Base-by-base conservation (phyloP, 1,140 invertebrate genomes). In the Drosophila mauritiana region DNA sequence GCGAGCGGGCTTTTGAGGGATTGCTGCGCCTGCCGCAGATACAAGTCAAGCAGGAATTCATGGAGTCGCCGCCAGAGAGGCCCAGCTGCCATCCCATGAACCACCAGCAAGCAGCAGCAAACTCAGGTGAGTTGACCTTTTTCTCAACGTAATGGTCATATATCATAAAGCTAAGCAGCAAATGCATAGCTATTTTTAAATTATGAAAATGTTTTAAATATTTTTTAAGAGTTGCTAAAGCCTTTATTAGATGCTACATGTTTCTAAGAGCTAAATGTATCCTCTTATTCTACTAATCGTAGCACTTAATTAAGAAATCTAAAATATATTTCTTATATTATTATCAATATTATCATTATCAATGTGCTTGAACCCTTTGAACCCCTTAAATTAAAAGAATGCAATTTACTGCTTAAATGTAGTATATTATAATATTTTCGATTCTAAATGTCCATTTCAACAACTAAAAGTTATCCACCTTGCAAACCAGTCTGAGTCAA, bases 31-130 rank as follows among this genome's bases (percentile, higher is more conserved):
- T 78, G 52, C 89, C 88, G 13, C 83, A 91, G 27, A 91, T 91
- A 8, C 89, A 91, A 64, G 89, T 91, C 40, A 91, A 91, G 68
- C 88, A 91, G 75, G 89, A 91, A 62, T 91, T 91, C 49, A 89
- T 84, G 74, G 80, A 83, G 75, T 64, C 40, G 34, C 77, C 65
- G 2, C 48, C 56, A 42, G 77, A 82, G 36, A 42, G 54, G 15
- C 7, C 8, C 39, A 55, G 13, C 17, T 56, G 55, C 64, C 54
- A 40, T 49, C 43, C 62, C 22, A 67, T 70, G 17, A 48, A 11
- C 42, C 67, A 73, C 7, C 68, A 72, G 45, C 57, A 54, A 34
- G 17, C 45, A 56, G 31, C 36, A 39, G 25, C 57, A 27, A 39
- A 40, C 4, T 53, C 64, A 70, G 45, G 69, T 67, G 37, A 80